Base-by-base conservation (phyloP, 2,113 vertebrate species). In the Phocoena phocoena region DNA sequence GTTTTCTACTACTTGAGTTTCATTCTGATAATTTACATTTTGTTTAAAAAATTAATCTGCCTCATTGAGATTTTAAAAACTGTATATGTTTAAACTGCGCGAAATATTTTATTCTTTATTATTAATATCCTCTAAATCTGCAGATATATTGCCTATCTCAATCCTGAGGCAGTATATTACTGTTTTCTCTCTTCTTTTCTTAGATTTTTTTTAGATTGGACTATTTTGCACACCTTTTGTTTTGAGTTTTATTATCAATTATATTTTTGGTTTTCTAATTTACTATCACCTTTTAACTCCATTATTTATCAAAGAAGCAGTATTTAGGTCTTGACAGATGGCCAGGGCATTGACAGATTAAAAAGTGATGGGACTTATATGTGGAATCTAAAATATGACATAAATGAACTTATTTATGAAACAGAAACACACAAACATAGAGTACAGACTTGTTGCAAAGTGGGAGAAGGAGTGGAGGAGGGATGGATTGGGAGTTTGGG, bases 1-100 rank as follows among this genome's bases (percentile, higher is more conserved):
- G 50, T 74, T 83, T 90, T 91, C 76, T 79, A n/a, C 25, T 33
- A 47, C 28, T 85, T 88, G 71, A 58, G 90, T 88, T 91, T 88
- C 41, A 77, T 33, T 96, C 28, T 92, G 77, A 70, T 67, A 31
- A 82, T 55, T 71, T 71, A 70, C 62, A 70, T 79, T 90, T 68
- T 76, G 23, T 76, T 84, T 74, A 21, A 84, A 81, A 81, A 90
- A 77, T 26, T 41, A 21, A 90, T 26, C 28, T 71, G 65, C 36
- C 70, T 95, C 71, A 90, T 6, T 33, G 58, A 90, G 50, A 62
- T 50, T 47, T 82, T 33, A 9, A 31, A n/a, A 85, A 68, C 26
- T 88, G 5, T 77, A 5, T 80, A 44, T 71, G 53, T 62, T 95
- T 86, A 80, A 80, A 91, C 20, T 63, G 13, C n/a, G 80, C 41